Evolutionary conservation across 2,797 vertebrate genomes (phyloP), one percentile per base, ranked within the genome.

Genomic region (Hephaestus fuliginosus): DNA sequence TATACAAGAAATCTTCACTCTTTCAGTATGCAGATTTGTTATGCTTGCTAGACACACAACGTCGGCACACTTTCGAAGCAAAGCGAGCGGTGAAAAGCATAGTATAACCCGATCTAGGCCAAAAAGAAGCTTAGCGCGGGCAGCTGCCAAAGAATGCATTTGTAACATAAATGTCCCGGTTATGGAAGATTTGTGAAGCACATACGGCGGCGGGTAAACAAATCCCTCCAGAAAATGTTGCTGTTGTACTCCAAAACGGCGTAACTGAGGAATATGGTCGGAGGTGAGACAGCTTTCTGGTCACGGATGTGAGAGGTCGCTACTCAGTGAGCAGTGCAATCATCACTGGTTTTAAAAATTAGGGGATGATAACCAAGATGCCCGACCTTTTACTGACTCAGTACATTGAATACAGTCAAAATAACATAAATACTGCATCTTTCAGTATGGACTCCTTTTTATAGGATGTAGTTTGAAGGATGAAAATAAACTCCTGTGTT

Each of bases 141-240:
- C 72, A 20, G 82, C 81, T 88, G 90, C 92, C 88, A 91, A 88
- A 87, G 88, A 93, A 94, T 92, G 91, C 46, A 90, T 92, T 86
- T 87, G 74, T 78, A 85, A 90, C 83, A 74, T 93, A 88, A 95
- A 94, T 72, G 85, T 90, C 87, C 70, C 67, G 69, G 51, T 86
- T 87, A 85, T 74, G 63, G 56, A 81, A 65, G 71, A 72, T 89
- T 88, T 87, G 68, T 68, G 41, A 18, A 71, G 61, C 25, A 46
- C 83, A 58, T 67, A 74, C 64, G 43, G 67, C 52, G 46, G 33
- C 25, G 39, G 78, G 51, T 76, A 77, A 89, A 86, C 77, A 91
- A 83, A 84, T 83, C 71, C 75, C 80, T 48, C 69, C 36, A 51
- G 71, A 77, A 81, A 86, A 87, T 7, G 71, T 63, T 76, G 51